Evolutionary conservation across 2,797 vertebrate species (phyloP).

Genomic region (Macropus fuliginosus): DNA sequence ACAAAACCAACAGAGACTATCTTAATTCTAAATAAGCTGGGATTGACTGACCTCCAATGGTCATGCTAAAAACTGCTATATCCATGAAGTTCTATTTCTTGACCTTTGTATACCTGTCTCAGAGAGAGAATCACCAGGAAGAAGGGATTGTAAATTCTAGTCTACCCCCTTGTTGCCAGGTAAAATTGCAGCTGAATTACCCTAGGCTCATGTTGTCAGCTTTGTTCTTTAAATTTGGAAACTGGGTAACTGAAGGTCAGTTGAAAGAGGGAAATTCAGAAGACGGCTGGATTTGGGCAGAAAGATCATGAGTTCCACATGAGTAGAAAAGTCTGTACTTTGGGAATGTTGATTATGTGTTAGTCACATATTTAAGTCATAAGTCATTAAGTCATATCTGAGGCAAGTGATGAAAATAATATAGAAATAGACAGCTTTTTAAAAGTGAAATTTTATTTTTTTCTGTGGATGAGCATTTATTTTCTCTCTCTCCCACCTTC

Average conservation of each 20-base stretch:
- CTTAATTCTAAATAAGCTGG: constrained; percentile 59
- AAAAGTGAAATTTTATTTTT: background rate
- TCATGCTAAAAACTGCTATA: constrained; percentile 66
- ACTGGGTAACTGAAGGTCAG: background rate
- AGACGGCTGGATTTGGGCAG: background rate
- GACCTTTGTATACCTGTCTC: background rate
- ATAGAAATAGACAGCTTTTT: constrained; percentile 2
- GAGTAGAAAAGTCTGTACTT: constrained; percentile 18
- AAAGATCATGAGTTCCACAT: background rate
- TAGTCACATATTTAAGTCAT: background rate
- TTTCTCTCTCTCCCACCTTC: background rate
- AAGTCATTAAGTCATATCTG: background rate
- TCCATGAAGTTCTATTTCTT: background rate
- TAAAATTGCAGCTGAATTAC: background rate
- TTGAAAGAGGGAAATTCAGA: background rate
- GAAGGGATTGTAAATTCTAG: background rate
- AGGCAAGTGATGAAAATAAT: background rate
- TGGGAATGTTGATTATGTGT: background rate
- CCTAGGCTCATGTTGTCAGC: background rate
- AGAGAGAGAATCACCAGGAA: constrained; percentile 19
- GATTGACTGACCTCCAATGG: constrained; percentile 83
- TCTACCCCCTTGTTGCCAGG: background rate
- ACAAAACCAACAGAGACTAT: background rate
- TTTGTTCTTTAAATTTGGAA: background rate
- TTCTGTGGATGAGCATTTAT: background rate